A percentile compares a stretch with the other conserved stretches of the same genome.
phyloP scores from a whole-genome alignment of 2,113 vertebrate genomes.

The Carassius carassius region DNA sequence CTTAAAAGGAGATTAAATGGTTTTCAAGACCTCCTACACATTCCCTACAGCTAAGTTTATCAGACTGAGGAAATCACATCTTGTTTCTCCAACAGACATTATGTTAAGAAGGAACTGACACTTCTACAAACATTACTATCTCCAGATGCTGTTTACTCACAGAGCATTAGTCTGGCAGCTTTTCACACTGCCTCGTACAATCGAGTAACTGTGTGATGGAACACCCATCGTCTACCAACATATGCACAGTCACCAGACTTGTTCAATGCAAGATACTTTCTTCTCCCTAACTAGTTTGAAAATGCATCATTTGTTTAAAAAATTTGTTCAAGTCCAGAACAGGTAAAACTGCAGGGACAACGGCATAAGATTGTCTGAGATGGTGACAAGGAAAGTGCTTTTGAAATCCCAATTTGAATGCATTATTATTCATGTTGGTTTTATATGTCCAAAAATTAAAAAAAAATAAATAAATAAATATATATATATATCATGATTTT shows the following conservation, averaged over 20 bases:
- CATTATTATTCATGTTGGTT: background rate
- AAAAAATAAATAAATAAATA: no score
- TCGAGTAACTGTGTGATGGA: background rate
- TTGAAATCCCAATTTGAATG: background rate
- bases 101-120: conserved; percentile 6
- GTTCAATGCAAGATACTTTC: background rate
- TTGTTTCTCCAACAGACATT: background rate
- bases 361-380: background rate
- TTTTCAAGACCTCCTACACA: background rate
- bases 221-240: background rate
- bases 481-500: no score
- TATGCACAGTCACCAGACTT: background rate
- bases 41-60: background rate
- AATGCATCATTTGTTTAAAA: background rate
- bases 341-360: background rate
- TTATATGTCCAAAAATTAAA: background rate
- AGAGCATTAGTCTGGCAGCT: background rate
- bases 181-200: background rate
- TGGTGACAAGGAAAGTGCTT: background rate
- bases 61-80: background rate
- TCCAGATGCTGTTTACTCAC: conserved; percentile 6
- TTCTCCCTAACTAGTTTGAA: background rate
- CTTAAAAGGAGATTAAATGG: background rate
- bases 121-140: background rate
- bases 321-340: background rate